These are phyloP conservation scores for Cyclargus thomasi DNA, from an alignment of 1,140 invertebrate species.

Conservation along the genomic window DNA sequence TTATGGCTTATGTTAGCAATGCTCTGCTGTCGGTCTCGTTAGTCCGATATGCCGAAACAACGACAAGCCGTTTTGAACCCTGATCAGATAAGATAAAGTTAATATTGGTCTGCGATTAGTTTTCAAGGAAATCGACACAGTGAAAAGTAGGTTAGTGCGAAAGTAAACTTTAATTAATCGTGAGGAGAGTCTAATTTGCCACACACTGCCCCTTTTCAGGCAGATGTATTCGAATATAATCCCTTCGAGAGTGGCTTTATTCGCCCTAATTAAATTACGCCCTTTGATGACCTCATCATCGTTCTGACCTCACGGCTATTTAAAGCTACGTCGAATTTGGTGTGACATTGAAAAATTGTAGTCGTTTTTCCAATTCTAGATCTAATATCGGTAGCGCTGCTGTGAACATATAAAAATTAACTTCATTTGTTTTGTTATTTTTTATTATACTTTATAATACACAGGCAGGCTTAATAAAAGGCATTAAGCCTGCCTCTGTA, in stretches of 20 bases:
- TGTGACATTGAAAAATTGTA: constrained; percentile 33
- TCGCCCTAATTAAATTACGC: constrained; percentile 49
- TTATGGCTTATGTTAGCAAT: background rate
- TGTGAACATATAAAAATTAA: too few species aligned
- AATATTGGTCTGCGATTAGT: constrained; percentile 2
- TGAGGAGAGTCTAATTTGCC: too few species aligned
- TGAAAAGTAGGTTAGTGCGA: too few species aligned
- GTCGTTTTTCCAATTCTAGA: background rate
- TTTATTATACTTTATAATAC: too few species aligned
- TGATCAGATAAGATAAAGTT: constrained; percentile 22
- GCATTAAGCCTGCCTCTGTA: too few species aligned
- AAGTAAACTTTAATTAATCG: too few species aligned
- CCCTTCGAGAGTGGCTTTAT: constrained; percentile 34
- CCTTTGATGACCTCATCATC: constrained; percentile 47
- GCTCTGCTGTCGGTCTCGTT: constrained; percentile 14
- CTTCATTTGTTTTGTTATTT: too few species aligned
- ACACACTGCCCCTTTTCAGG: too few species aligned
- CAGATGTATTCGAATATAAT: constrained; percentile 25
- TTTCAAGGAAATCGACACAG: too few species aligned
- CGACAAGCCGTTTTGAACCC: too few species aligned
- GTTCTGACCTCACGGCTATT: constrained; percentile 38
- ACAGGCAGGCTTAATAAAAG: too few species aligned
- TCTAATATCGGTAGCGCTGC: background rate
- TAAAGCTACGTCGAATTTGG: constrained; percentile 30
- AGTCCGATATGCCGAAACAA: constrained; percentile 17